These are phyloP conservation scores for Danaus plexippus DNA, from an alignment of 1,140 invertebrate species.

Conservation along the genomic window DNA sequence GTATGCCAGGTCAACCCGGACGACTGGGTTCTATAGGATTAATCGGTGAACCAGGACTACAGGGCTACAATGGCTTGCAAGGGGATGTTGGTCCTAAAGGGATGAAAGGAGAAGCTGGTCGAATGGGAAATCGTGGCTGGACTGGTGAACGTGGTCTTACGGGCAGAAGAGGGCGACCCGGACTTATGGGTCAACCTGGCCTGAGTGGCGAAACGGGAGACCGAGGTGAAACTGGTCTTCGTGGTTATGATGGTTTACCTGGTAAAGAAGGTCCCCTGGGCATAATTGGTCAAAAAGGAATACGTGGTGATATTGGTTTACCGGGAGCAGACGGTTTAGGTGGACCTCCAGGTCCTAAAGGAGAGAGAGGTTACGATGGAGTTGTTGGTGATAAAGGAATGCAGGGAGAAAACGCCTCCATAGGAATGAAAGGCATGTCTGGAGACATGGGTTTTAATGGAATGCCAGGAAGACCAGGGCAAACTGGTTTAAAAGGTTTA, in stretches of 20 bases:
- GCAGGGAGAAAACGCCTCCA: conserved; percentile 71
- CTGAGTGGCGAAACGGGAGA: conserved; percentile 70
- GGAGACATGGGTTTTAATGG: conserved; percentile 64
- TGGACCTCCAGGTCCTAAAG: conserved; percentile 67
- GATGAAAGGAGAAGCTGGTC: conserved; percentile 63
- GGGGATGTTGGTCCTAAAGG: conserved; percentile 68
- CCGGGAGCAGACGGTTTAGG: conserved; percentile 73
- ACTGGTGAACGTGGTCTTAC: conserved; percentile 54
- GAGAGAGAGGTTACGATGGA: conserved; percentile 33
- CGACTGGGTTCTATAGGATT: conserved; percentile 59
- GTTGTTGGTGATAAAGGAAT: conserved; percentile 39
- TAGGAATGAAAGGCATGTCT: conserved; percentile 54
- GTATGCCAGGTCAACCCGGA: conserved; percentile 65
- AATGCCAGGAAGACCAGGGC: conserved; percentile 35
- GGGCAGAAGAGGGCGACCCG: conserved; percentile 70
- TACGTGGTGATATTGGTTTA: conserved; percentile 70
- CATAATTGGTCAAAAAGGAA: conserved; percentile 49
- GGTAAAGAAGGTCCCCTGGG: conserved; percentile 29
- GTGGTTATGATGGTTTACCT: conserved; percentile 68
- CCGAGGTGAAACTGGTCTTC: conserved; percentile 69
- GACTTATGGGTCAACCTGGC: conserved; percentile 73
- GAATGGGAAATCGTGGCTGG: conserved; percentile 53
- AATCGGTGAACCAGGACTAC: conserved; percentile 70
- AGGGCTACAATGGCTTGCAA: conserved; percentile 55
- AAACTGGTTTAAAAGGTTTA: conserved; percentile 32